Evolutionary conservation across 2,888 invertebrate species (phyloP), one percentile per base, ranked within the genome.

Genomic region (Falcaria lacertinaria): DNA sequence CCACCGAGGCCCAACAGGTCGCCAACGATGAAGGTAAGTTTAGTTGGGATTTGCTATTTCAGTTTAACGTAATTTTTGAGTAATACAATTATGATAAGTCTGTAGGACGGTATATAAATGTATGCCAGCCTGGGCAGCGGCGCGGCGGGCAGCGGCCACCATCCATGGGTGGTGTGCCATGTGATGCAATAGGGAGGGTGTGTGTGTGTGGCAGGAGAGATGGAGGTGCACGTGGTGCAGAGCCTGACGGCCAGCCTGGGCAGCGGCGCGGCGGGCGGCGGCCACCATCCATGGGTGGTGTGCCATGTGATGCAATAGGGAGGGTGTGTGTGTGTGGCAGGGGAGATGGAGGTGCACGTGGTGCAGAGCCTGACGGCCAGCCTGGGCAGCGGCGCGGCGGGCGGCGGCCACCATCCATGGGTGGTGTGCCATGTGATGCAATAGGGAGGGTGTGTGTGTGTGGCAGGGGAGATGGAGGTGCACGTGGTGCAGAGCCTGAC

Each of bases 371-470:
- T 98, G 53, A 96, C 96, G 1, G 97, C 97, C 52, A 94, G 95
- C 59, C 91, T 98, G 62, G 98, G 98, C 2, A n/a, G n/a, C n/a
- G n/a, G n/a, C n/a, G n/a, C n/a, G n/a, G 91, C 91, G 42, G 84
- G 88, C 25, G 90, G 91, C 37, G 92, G 93, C 44, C 96, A 96
- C 82, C 94, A 95, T 96, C 96, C 42, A 97, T 97, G 96, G 98
- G 97, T 97, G 7, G 97, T 98, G 42, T 97, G 97, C 73, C 94
- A 97, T 71, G 94, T 98, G 67, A 96, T 97, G 41, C 91, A 98
- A 39, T 97, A 96, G 57, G 94, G 17, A 39, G 5, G 4, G 1
- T 2, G 32, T 44, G 13, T 7, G 19, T 19, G 19, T 3, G 3
- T 19, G 19, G 19, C 19, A 19, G 19, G 5, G 19, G 19, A 19